phyloP scores from a whole-genome alignment of 1,140 invertebrate genomes.

The Sycophila sp. region DNA sequence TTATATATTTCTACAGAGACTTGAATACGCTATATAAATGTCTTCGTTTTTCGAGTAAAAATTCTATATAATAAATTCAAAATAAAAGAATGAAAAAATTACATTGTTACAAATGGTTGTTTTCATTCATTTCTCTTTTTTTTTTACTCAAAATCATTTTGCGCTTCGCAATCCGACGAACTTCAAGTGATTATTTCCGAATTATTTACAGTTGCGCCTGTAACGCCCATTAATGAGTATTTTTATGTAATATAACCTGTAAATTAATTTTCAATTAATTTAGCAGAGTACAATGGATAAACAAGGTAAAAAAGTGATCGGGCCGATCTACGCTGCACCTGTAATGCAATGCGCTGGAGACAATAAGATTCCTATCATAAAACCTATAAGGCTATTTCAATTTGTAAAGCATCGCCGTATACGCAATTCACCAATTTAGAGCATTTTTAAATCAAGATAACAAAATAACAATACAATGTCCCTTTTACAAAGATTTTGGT shows the following conservation, averaged over 20 bases:
- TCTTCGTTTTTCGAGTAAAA: slow-evolving; percentile 1
- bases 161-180: not conserved
- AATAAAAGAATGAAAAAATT: not conserved
- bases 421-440: not conserved
- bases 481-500: slow-evolving; percentile 39
- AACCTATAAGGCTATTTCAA: slow-evolving; percentile 52
- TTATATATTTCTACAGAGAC: slow-evolving; percentile 12
- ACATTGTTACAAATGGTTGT: too few relatives aligned
- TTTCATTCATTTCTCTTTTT: not conserved
- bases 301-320: not conserved
- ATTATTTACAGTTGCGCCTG: not conserved
- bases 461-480: not conserved
- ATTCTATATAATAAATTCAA: not conserved
- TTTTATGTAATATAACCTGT: too few relatives aligned
- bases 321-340: slow-evolving; percentile 12
- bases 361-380: slow-evolving; percentile 38
- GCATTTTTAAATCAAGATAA: not conserved
- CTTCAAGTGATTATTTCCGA: not conserved
- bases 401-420: slow-evolving; percentile 45
- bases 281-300: too few relatives aligned
- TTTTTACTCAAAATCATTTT: not conserved
- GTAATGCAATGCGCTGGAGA: slow-evolving; percentile 26
- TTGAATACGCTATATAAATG: slow-evolving; percentile 5
- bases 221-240: too few relatives aligned
- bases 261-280: too few relatives aligned